A percentile compares a stretch with the other conserved stretches of the same genome.
These are phyloP conservation scores for Cinclus cinclus DNA, from an alignment of 2,113 vertebrate species.

Conservation along the genomic window DNA sequence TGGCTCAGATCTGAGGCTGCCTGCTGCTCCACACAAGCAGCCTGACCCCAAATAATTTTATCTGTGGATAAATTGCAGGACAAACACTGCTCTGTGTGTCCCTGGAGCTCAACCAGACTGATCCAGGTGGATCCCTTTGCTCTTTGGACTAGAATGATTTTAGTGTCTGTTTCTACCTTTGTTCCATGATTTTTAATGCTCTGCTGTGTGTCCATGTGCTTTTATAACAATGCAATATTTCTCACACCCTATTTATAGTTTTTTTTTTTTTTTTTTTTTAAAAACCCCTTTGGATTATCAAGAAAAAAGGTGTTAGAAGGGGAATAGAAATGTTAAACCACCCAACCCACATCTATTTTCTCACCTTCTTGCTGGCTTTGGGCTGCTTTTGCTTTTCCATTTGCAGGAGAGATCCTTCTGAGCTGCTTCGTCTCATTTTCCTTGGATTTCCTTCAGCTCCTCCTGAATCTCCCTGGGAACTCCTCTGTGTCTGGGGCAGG, in stretches of 20 bases:
- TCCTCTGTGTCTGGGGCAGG: slow-evolving; percentile 6
- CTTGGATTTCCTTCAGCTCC: not conserved
- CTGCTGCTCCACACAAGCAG: slow-evolving; percentile 52
- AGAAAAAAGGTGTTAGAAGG: not conserved
- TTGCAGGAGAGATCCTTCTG: slow-evolving; percentile 75
- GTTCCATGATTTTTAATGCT: not conserved
- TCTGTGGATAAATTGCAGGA: not conserved
- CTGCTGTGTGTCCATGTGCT: not conserved
- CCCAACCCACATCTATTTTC: not conserved
- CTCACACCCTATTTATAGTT: not conserved
- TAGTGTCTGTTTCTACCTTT: not conserved
- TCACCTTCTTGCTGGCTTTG: slow-evolving; percentile 77
- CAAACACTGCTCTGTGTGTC: slow-evolving; percentile 37
- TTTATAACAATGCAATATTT: not conserved
- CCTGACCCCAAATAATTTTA: slow-evolving; percentile 5
- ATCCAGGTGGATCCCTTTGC: not conserved
- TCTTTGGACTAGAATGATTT: not conserved
- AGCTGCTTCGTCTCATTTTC: slow-evolving; percentile 58
- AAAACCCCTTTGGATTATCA: not conserved
- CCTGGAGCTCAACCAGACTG: not conserved
- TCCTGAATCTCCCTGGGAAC: not conserved
- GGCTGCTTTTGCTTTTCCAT: slow-evolving; percentile 72
- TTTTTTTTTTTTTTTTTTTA: too few species aligned
- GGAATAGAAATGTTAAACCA: not conserved
- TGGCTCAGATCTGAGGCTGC: slow-evolving; percentile 70